A percentile compares a stretch with the other conserved stretches of the same genome.
Evolutionary conservation across 1,140 invertebrate species (phyloP).

Genomic region (Papilio glaucus): DNA sequence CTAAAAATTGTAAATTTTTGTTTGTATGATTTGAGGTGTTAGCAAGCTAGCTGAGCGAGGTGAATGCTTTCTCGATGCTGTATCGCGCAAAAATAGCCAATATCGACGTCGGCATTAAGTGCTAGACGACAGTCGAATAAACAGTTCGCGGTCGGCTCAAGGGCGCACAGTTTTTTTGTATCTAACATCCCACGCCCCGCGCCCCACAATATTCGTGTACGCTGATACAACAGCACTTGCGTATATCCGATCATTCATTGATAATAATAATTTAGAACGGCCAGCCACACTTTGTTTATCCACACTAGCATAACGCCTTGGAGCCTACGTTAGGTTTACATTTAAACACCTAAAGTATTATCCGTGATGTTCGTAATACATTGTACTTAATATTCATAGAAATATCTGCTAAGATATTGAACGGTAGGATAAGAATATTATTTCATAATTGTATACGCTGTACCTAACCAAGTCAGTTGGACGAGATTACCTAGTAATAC

Average conservation of each 20-base stretch:
- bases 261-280: slow-evolving; percentile 27
- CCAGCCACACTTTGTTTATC: slow-evolving; percentile 7
- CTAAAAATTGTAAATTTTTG: neutral
- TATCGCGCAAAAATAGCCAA: slow-evolving; percentile 77
- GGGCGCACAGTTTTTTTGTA: slow-evolving; percentile 67
- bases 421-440: neutral
- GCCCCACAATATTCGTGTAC: slow-evolving; percentile 33
- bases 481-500: too few relatives aligned
- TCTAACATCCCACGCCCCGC: slow-evolving; percentile 56
- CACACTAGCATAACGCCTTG: neutral
- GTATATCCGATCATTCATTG: slow-evolving; percentile 33
- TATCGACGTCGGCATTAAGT: slow-evolving; percentile 78
- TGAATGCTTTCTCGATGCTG: slow-evolving; percentile 58
- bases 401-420: neutral
- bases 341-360: neutral
- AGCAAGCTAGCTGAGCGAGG: slow-evolving; percentile 42
- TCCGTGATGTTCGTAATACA: neutral
- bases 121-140: slow-evolving; percentile 80
- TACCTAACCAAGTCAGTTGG: too few relatives aligned
- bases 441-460: neutral
- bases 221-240: slow-evolving; percentile 24
- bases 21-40: slow-evolving; percentile 35
- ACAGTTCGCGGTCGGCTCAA: slow-evolving; percentile 68
- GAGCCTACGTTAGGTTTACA: neutral
- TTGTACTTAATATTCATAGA: slow-evolving; percentile 3